Evolutionary conservation across 1,140 invertebrate genomes (phyloP).

Genomic region (Bombus confusus): DNA sequence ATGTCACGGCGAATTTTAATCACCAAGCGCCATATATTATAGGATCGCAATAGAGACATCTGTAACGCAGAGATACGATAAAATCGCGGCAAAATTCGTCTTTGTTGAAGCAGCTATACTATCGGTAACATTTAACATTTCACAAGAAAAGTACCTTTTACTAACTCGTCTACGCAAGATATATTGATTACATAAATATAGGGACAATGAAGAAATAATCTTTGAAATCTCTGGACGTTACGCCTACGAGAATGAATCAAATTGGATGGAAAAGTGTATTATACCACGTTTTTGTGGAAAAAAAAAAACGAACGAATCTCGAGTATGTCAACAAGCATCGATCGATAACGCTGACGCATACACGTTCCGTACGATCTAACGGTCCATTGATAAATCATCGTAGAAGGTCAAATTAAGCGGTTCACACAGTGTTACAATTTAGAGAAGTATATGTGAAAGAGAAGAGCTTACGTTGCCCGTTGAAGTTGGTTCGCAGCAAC

Average conservation of each 20-base stretch:
- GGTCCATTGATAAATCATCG: conserved; percentile 62
- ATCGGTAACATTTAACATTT: neutral
- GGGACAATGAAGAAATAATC: neutral
- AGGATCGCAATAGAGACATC: neutral
- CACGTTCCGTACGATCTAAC: conserved; percentile 53
- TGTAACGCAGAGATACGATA: neutral
- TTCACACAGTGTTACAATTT: neutral
- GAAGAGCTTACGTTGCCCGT: conserved; percentile 22
- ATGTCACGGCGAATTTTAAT: conserved; percentile 47
- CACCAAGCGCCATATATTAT: neutral
- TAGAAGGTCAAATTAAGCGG: conserved; percentile 9
- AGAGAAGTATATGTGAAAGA: neutral
- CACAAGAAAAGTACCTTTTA: neutral
- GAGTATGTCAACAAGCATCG: conserved; percentile 53
- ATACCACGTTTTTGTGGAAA: neutral
- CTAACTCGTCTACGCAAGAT: neutral
- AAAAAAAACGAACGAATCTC: neutral
- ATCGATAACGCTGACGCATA: conserved; percentile 54
- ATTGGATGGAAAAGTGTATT: neutral
- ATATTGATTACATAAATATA: neutral
- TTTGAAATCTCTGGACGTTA: neutral
- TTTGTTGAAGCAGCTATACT: neutral
- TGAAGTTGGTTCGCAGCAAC: neutral
- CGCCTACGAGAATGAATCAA: neutral
- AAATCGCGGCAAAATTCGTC: neutral